Evolutionary conservation across 2,888 invertebrate species (phyloP).

Genomic region (Drosophila hamatofila): DNA sequence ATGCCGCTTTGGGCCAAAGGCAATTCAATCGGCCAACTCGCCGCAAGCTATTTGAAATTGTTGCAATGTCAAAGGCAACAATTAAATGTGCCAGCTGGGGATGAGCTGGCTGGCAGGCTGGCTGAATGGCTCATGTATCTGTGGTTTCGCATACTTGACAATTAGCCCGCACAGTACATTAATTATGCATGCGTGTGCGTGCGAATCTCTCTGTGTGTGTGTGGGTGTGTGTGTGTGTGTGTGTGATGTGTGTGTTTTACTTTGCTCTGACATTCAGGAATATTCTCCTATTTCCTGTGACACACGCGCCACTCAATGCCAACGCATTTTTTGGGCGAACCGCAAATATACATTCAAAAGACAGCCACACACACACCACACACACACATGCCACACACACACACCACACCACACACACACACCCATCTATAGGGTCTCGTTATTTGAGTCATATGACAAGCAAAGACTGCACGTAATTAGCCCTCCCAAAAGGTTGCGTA

Average conservation of each 20-base stretch:
- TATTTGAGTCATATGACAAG: conserved; percentile 44
- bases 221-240: conserved; percentile 17
- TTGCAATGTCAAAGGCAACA: conserved; percentile 75
- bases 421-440: conserved; percentile 14
- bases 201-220: conserved; percentile 10
- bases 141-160: conserved; percentile 68
- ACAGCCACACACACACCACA: conserved; percentile 11
- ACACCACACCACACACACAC: neutral
- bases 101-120: too few relatives aligned
- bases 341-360: conserved; percentile 54
- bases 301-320: conserved; percentile 50
- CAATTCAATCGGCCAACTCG: conserved; percentile 13
- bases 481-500: conserved; percentile 47
- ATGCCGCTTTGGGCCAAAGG: conserved; percentile 26
- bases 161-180: conserved; percentile 69
- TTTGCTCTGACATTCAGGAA: conserved; percentile 54
- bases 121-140: conserved; percentile 39
- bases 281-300: conserved; percentile 62
- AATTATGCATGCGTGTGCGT: conserved; percentile 63
- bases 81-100: conserved; percentile 48
- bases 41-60: conserved; percentile 45
- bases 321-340: conserved; percentile 65
- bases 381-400: neutral
- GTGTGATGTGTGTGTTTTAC: conserved; percentile 13
- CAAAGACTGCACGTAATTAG: conserved; percentile 62